These are phyloP conservation scores for Nematolebias whitei DNA, from an alignment of 2,113 vertebrate species.

Conservation along the genomic window DNA sequence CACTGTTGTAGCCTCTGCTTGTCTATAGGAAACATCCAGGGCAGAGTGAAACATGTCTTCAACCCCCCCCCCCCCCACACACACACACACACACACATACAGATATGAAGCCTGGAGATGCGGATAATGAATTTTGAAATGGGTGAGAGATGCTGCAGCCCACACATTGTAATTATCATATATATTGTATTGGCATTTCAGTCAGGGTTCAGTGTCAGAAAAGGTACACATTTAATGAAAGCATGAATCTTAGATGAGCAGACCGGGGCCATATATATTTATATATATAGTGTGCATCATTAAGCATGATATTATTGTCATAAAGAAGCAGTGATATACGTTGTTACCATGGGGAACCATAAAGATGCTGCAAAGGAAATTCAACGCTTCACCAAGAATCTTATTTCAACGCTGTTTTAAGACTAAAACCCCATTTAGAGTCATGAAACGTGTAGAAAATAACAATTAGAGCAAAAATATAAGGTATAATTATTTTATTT, in stretches of 20 bases:
- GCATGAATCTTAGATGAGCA: constrained; percentile 27
- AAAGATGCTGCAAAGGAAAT: constrained; percentile 53
- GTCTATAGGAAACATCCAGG: constrained; percentile 17
- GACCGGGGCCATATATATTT: constrained; percentile 17
- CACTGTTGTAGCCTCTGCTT: constrained; percentile 23
- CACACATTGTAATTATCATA: constrained; percentile 68
- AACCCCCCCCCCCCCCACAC: constrained; percentile 17
- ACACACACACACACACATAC: constrained; percentile 4
- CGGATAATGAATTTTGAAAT: constrained; percentile 60
- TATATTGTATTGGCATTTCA: constrained; percentile 68
- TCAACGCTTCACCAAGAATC: constrained; percentile 37
- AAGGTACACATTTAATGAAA: constrained; percentile 60
- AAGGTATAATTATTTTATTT: too few relatives aligned
- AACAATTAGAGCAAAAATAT: neutral
- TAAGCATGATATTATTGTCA: constrained; percentile 62
- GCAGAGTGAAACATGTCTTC: constrained; percentile 22
- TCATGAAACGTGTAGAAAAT: constrained; percentile 1
- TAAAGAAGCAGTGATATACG: constrained; percentile 48
- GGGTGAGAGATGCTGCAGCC: constrained; percentile 44
- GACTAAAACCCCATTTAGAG: constrained; percentile 5
- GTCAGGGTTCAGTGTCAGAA: constrained; percentile 54
- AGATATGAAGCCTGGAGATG: constrained; percentile 23
- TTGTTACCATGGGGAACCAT: constrained; percentile 38
- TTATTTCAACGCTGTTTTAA: constrained; percentile 12
- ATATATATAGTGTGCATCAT: constrained; percentile 39